A percentile compares a stretch with the other conserved stretches of the same genome.
Evolutionary conservation across 2,113 vertebrate genomes (phyloP).

Genomic region (Gobio gobio): DNA sequence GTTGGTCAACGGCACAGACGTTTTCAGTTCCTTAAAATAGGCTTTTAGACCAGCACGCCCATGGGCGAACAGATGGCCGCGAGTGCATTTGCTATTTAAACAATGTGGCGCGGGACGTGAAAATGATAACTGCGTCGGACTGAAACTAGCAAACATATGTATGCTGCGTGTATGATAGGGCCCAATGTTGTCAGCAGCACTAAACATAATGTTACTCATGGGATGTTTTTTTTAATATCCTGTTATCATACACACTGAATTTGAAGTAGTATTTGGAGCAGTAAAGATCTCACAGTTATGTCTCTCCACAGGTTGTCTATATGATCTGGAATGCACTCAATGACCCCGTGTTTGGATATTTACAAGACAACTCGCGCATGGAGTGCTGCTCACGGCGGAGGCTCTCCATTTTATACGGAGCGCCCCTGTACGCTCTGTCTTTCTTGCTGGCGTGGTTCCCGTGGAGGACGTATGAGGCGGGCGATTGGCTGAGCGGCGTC

Average conservation of each 20-base stretch:
- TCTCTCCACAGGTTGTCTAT: conserved; percentile 79
- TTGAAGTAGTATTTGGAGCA: background rate
- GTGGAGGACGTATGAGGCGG: conserved; percentile 80
- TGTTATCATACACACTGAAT: background rate
- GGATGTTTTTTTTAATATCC: background rate
- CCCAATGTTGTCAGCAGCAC: no score
- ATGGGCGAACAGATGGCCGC: no score
- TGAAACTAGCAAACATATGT: no score
- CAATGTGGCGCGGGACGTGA: no score
- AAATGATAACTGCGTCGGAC: no score
- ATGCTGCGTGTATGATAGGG: no score
- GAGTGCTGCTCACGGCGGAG: conserved; percentile 75
- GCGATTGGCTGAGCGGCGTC: conserved; percentile 85
- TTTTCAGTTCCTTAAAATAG: no score
- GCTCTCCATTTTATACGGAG: conserved; percentile 81
- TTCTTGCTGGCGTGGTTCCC: conserved; percentile 95
- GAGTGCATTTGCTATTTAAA: no score
- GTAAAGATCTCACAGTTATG: background rate
- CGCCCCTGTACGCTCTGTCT: conserved; percentile 79
- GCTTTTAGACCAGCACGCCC: no score
- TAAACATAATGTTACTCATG: background rate
- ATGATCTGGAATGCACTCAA: conserved; percentile 92
- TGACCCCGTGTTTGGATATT: conserved; percentile 86
- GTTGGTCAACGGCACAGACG: no score
- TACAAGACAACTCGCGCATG: conserved; percentile 80